These are phyloP conservation scores for Oreochromis niloticus DNA, from an alignment of 2,113 vertebrate species.

Conservation along the genomic window DNA sequence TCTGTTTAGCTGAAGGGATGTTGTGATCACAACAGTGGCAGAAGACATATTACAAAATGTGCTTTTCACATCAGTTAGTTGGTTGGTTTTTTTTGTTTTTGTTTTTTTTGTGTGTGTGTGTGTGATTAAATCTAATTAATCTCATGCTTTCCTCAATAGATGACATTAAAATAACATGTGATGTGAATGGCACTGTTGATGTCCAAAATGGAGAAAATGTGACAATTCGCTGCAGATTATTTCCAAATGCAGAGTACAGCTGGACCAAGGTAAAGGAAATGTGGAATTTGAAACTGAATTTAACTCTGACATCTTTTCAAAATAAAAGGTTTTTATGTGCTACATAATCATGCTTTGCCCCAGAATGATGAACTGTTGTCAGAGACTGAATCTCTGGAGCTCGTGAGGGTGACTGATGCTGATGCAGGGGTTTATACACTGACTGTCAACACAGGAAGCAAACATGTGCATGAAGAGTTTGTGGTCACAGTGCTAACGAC, in stretches of 20 bases:
- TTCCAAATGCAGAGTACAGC: background rate
- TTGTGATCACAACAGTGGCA: background rate
- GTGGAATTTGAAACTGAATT: rapidly evolving
- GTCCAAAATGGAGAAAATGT: conserved; percentile 37
- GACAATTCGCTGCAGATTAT: conserved; percentile 16
- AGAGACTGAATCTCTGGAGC: conserved; percentile 20
- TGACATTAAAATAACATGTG: conserved; percentile 37
- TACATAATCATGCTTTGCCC: background rate
- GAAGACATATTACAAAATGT: background rate
- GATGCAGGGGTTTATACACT: conserved; percentile 54
- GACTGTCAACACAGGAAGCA: conserved; percentile 19
- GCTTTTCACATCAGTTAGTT: background rate
- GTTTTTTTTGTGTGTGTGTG: no score
- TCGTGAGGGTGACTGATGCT: conserved; percentile 28
- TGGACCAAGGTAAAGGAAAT: conserved; percentile 62
- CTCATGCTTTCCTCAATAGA: conserved; percentile 15
- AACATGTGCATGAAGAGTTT: conserved; percentile 20
- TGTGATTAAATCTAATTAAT: background rate
- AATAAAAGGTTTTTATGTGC: background rate
- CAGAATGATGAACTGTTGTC: conserved; percentile 45
- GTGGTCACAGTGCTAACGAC: conserved; percentile 21
- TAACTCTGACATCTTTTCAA: background rate
- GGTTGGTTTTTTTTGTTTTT: rapidly evolving
- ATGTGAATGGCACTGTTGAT: background rate
- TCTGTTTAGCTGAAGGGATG: background rate